Conservation (phyloP, 2,113 vertebrate genomes). For the Brienomyrus longianalis region DNA sequence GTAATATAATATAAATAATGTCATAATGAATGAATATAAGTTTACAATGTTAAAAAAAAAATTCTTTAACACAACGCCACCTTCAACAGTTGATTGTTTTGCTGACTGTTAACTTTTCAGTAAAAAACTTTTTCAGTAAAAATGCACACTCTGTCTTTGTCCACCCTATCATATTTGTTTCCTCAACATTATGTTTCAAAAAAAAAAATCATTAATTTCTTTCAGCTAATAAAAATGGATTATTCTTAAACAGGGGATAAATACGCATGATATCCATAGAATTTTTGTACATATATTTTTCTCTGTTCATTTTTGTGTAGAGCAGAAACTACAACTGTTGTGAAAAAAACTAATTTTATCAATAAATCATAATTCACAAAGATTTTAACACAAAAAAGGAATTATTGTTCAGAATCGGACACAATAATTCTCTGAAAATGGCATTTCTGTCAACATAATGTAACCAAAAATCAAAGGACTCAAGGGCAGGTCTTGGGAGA, state of each 20-base stretch:
- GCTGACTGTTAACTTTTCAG: not conserved
- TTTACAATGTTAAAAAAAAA: not conserved
- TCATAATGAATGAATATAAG: not conserved
- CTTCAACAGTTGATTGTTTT: not conserved
- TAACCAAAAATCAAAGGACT: too few species aligned
- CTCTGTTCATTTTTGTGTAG: not conserved
- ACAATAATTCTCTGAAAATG: not conserved
- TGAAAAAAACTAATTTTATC: not conserved
- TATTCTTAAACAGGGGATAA: not conserved
- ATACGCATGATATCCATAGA: not conserved
- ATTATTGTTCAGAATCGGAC: not conserved
- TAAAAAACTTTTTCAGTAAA: not conserved
- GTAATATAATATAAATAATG: too few species aligned
- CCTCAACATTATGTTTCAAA: not conserved
- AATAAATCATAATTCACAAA: not conserved
- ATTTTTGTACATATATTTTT: not conserved
- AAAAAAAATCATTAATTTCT: not conserved
- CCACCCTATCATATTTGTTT: not conserved
- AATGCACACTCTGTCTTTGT: not conserved
- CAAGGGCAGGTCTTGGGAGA: too few species aligned
- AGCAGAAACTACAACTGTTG: not conserved
- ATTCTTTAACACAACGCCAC: not conserved
- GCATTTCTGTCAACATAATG: not conserved
- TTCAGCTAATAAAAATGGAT: not conserved
- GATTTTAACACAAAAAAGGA: not conserved